phyloP scores from a whole-genome alignment of 2,797 vertebrate genomes.

The Menidia menidia region DNA sequence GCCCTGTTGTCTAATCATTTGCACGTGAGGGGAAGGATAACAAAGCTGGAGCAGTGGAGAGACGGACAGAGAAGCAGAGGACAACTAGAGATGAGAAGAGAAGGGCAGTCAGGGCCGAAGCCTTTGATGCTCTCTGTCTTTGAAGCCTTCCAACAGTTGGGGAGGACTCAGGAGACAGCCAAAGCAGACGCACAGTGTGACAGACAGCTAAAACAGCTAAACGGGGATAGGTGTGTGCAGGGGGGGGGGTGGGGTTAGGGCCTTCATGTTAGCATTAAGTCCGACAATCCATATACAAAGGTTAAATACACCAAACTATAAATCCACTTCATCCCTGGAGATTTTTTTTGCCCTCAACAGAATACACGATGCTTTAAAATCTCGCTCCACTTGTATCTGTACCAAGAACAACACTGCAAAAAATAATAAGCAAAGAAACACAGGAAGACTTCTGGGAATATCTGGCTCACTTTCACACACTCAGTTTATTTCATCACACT shows the following conservation, averaged over 20 bases:
- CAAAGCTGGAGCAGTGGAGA: slow-evolving; percentile 52
- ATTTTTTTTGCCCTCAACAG: slow-evolving; percentile 26
- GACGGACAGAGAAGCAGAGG: slow-evolving; percentile 42
- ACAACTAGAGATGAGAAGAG: slow-evolving; percentile 55
- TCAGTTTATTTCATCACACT: slow-evolving; percentile 36
- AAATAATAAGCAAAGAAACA: slow-evolving; percentile 27
- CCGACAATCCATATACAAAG: slow-evolving; percentile 29
- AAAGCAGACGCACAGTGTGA: slow-evolving; percentile 37
- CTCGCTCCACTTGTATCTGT: slow-evolving; percentile 6
- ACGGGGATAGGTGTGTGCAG: slow-evolving; percentile 27
- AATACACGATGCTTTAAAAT: slow-evolving; percentile 38
- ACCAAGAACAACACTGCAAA: slow-evolving; percentile 48
- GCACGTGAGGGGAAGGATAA: slow-evolving; percentile 76
- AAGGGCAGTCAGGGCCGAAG: slow-evolving; percentile 61
- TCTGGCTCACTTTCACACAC: slow-evolving; percentile 35
- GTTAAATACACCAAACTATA: slow-evolving; percentile 31
- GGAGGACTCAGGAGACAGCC: slow-evolving; percentile 45
- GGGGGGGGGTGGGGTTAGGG: too few relatives aligned
- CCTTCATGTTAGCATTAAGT: slow-evolving; percentile 16
- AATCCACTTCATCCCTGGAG: slow-evolving; percentile 43
- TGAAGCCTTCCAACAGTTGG: slow-evolving; percentile 57
- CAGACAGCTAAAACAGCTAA: slow-evolving; percentile 24
- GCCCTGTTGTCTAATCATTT: slow-evolving; percentile 77
- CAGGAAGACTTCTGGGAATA: slow-evolving; percentile 10
- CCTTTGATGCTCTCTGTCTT: slow-evolving; percentile 63